phyloP scores from a whole-genome alignment of 2,113 vertebrate species.

The Malaclemys terrapin region DNA sequence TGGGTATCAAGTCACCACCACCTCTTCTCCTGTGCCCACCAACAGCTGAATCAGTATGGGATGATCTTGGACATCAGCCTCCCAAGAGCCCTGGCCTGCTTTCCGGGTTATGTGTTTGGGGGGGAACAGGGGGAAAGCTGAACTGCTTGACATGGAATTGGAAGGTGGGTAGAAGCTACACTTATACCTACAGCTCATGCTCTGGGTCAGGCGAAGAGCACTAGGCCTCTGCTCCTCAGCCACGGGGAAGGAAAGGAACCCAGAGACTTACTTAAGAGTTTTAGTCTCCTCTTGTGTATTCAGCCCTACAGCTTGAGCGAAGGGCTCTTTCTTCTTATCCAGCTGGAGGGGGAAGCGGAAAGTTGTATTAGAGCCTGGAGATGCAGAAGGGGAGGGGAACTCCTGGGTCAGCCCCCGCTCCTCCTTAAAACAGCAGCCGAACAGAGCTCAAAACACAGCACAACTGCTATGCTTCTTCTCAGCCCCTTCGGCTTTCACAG shows the following conservation, averaged over 20 bases:
- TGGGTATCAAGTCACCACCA: neutral
- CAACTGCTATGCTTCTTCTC: neutral
- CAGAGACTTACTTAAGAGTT: conserved; percentile 89
- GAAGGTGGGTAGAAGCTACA: neutral
- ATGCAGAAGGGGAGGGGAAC: neutral
- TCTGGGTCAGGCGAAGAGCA: neutral
- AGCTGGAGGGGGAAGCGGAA: conserved; percentile 78
- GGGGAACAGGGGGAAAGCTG: neutral
- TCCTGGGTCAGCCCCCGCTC: neutral
- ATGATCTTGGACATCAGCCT: neutral
- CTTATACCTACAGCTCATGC: neutral
- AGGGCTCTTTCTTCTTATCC: conserved; percentile 96
- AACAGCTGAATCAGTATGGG: neutral
- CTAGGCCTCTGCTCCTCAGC: neutral
- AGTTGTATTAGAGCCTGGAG: neutral
- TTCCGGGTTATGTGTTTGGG: neutral
- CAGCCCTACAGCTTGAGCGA: conserved; percentile 83
- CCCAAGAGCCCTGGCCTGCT: neutral
- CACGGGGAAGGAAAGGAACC: neutral
- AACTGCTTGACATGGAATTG: neutral
- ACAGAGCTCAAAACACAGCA: neutral
- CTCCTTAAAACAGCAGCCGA: neutral
- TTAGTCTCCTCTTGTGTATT: conserved; percentile 89
- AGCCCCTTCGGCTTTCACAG: neutral
- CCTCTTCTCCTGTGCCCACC: neutral